Evolutionary conservation across 1,140 invertebrate genomes (phyloP), one percentile per base, ranked within the genome.

Genomic region (Drosophila ohnishii): DNA sequence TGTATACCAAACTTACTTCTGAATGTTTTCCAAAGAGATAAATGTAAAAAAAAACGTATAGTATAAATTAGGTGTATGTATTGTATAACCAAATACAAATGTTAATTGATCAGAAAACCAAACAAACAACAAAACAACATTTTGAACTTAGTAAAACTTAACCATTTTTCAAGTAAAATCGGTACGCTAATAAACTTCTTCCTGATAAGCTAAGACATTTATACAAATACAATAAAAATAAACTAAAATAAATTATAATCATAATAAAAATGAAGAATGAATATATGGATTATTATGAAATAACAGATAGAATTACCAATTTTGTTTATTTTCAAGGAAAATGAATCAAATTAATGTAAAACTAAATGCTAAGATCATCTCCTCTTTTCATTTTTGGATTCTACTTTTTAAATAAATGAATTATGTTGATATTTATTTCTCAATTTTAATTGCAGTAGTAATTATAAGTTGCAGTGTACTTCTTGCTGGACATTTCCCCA

Each of bases 181-280:
- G 55, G 55, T 40, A 40, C 22, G 55, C 34, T 39, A 61, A 65
- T 62, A 61, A 65, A 65, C 56, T 65, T 64, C 56, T 65, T 65
- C 62, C 62, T 65, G 62, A 65, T 65, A 65, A 65, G 56, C 57
- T 65, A 65, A 65, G 62, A 61, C 35, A 65, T 45, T 65, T 61
- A 65, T 45, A 61, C 34, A 45, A 45, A 16, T 30, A 62, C 16
- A 22, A 35, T 10, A 60, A 44, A 13, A 45, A 44, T 44, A 19
- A 51, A 51, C n/a, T 40, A 32, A 30, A 40, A 22, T 14, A n/a
- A 59, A 40, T 32, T 13, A 42, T 30, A 25, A 40, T 25, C 16
- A 9, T 5, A 13, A 35, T 61, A 19, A 56, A 1, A 34, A 28
- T 11, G 5, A 8, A 39, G 11, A 11, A 9, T 3, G n/a, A 50